Conservation (phyloP, 1,140 invertebrate genomes). For the Eupeodes corollae region DNA sequence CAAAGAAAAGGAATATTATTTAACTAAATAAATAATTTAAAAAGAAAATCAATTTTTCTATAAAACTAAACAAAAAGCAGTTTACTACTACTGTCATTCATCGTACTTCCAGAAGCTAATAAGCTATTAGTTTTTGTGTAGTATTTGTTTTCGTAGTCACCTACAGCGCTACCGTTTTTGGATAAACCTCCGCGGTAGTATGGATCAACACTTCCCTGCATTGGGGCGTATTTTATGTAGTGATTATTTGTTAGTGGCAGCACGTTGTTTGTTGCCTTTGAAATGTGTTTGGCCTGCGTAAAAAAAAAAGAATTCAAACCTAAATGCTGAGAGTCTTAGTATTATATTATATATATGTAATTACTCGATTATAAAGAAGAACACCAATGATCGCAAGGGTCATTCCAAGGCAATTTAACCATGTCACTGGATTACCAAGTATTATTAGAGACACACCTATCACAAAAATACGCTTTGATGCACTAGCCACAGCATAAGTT, state of each 20-base stretch:
- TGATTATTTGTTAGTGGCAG: slow-evolving; percentile 16
- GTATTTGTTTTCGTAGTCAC: slow-evolving; percentile 16
- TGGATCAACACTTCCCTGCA: slow-evolving; percentile 15
- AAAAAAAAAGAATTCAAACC: neutral
- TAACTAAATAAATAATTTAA: too few relatives aligned
- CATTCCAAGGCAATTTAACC: slow-evolving; percentile 84
- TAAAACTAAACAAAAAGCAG: slow-evolving; percentile 28
- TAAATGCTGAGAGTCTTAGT: slow-evolving; percentile 1
- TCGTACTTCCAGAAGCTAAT: slow-evolving; percentile 22
- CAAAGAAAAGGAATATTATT: too few relatives aligned
- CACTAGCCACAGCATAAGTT: slow-evolving; percentile 90
- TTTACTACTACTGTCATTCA: slow-evolving; percentile 24
- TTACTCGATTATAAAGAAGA: slow-evolving; percentile 67
- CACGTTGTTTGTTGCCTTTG: slow-evolving; percentile 15
- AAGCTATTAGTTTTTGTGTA: slow-evolving; percentile 20
- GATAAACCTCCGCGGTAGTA: slow-evolving; percentile 19
- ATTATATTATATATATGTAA: neutral
- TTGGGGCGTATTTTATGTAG: slow-evolving; percentile 24
- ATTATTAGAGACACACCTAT: slow-evolving; percentile 81
- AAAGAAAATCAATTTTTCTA: neutral
- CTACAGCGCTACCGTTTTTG: slow-evolving; percentile 16
- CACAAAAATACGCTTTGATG: slow-evolving; percentile 89
- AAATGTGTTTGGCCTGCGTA: slow-evolving; percentile 24
- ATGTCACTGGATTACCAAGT: slow-evolving; percentile 84
- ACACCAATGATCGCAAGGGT: slow-evolving; percentile 80